Evolutionary conservation across 2,797 vertebrate genomes (phyloP).

Genomic region (Gastrophryne carolinensis): DNA sequence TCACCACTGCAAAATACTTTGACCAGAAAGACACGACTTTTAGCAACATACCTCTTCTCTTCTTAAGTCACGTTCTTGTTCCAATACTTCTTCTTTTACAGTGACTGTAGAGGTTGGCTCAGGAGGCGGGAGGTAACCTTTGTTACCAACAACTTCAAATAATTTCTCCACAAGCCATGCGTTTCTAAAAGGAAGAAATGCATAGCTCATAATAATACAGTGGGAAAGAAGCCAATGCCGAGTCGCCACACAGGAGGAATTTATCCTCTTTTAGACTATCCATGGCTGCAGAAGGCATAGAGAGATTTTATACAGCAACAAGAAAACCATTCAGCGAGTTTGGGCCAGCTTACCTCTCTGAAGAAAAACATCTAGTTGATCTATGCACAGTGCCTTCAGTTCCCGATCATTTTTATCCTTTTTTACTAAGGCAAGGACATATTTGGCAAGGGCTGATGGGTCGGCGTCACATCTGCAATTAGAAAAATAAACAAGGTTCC

Average conservation of each 20-base stretch:
- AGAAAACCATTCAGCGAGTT: conserved; percentile 10
- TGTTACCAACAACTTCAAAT: conserved; percentile 93
- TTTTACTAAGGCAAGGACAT: conserved; percentile 97
- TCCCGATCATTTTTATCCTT: conserved; percentile 98
- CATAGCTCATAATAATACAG: too few species aligned
- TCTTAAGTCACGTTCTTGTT: conserved; percentile 80
- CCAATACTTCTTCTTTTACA: conserved; percentile 78
- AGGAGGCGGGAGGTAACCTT: conserved; percentile 90
- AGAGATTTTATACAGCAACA: too few species aligned
- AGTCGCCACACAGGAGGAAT: too few species aligned
- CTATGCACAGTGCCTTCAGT: conserved; percentile 93
- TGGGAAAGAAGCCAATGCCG: too few species aligned
- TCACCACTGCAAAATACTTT: too few species aligned
- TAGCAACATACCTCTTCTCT: conserved; percentile 43
- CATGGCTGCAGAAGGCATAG: too few species aligned
- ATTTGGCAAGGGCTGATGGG: conserved; percentile 96
- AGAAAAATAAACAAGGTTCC: too few species aligned
- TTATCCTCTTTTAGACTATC: too few species aligned
- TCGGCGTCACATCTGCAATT: conserved; percentile 92
- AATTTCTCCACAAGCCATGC: conserved; percentile 93
- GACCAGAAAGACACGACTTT: too few species aligned
- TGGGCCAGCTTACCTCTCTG: conserved; percentile 84
- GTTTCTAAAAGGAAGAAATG: conserved; percentile 91
- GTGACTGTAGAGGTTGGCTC: conserved; percentile 77
- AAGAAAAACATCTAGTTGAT: conserved; percentile 98